Evolutionary conservation across 30 jellyfish, hydroid and myxozoan genomes (phyloP), one percentile per base, ranked within the genome.

Genomic region (Rhopilema esculentum): DNA sequence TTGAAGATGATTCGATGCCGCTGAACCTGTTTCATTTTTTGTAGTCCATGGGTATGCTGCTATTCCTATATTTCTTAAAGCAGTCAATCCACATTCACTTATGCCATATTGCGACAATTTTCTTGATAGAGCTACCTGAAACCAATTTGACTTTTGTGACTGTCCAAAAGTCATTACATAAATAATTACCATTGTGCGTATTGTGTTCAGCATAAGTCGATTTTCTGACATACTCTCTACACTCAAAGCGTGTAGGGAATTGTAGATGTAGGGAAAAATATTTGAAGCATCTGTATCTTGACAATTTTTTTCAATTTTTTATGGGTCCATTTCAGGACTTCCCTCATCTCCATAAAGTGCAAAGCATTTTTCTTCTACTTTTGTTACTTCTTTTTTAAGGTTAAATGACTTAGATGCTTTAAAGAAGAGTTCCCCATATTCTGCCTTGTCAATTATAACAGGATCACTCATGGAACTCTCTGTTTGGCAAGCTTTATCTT

Each of bases 271-370:
- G 27, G 88, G 76, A 28, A 77, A 77, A 1, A 77, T 51, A 48
- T 57, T 77, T 21, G 21, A 2, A 0, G 88, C 88, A 9, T 73
- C 77, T 19, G 88, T 76, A 51, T 77, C 61, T 77, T 77, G 88
- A 61, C 88, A 77, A 73, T 49, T 77, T 28, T 48, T 16, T 53
- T 77, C 88, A 77, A 77, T 49, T 27, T 77, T 77, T 16, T 49
- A 49, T 29, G 88, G 88, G 70, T 77, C 88, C 88, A 77, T 77
- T 77, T 77, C 88, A 51, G 88, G 88, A 77, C 28, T 77, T 61
- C 88, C 88, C 26, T 77, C 88, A 51, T 77, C 88, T 63, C 77
- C 79, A 77, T n/a, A 77, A 17, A 77, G 69, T 16, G 61, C 88
- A 50, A 63, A 49, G 69, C 88, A 77, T 77, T 61, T 77, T 57